A percentile compares a stretch with the other conserved stretches of the same genome.
Conservation (phyloP, 2,888 invertebrate genomes). For the Leptopilina drosophilae region DNA sequence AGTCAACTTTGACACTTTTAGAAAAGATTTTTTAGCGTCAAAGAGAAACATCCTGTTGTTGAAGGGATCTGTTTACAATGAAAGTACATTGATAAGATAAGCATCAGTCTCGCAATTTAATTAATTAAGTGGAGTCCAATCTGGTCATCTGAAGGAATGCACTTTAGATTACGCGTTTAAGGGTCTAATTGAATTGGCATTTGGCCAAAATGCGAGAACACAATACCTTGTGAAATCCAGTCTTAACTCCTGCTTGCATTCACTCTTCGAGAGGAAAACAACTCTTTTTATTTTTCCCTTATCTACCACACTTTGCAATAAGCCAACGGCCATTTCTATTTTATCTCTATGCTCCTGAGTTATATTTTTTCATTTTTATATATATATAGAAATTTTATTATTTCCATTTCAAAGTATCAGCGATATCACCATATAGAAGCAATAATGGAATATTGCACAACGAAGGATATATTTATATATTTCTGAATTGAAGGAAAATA, state of each 20-base stretch:
- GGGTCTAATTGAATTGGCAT: conserved; percentile 41
- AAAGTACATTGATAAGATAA: neutral
- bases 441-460: neutral
- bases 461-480: too few relatives aligned
- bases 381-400: neutral
- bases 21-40: too few relatives aligned
- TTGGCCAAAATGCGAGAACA: conserved; percentile 32
- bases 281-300: conserved; percentile 1
- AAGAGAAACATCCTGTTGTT: too few relatives aligned
- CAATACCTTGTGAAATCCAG: conserved; percentile 23
- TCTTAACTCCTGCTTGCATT: conserved; percentile 10
- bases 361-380: neutral
- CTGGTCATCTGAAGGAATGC: conserved; percentile 19
- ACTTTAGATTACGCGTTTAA: conserved; percentile 40
- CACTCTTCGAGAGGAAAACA: conserved; percentile 5
- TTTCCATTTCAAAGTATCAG: neutral
- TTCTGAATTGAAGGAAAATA: too few relatives aligned
- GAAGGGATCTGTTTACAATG: too few relatives aligned
- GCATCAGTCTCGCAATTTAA: conserved; percentile 19
- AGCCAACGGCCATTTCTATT: neutral
- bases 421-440: neutral
- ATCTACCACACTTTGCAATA: conserved; percentile 3
- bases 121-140: conserved; percentile 21
- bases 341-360: neutral
- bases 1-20: too few relatives aligned